These are phyloP conservation scores for Enteromius anoplus DNA, from an alignment of 2,797 vertebrate species.

Conservation along the genomic window DNA sequence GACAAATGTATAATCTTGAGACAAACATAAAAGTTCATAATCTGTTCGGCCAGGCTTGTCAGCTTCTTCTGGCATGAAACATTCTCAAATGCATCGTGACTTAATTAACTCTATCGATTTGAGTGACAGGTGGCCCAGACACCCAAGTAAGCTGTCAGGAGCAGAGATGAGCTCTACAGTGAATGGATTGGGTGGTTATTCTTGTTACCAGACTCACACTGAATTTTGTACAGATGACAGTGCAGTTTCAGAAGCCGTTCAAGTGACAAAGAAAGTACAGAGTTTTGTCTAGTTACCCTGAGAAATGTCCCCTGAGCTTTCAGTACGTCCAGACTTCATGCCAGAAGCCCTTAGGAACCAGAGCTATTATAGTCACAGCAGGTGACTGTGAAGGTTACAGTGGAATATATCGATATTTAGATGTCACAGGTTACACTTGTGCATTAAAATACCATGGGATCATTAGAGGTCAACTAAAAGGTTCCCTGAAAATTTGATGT, in stretches of 20 bases:
- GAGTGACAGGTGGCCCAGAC: conserved; percentile 57
- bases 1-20: neutral
- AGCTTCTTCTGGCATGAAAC: conserved; percentile 26
- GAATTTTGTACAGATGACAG: conserved; percentile 18
- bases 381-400: neutral
- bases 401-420: neutral
- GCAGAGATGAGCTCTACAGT: conserved; percentile 30
- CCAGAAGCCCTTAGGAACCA: neutral
- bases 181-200: conserved; percentile 41
- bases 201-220: conserved; percentile 34
- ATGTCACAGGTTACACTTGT: neutral
- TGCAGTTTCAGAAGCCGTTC: conserved; percentile 23
- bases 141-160: conserved; percentile 38
- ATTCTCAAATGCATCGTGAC: conserved; percentile 26
- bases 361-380: neutral
- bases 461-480: neutral
- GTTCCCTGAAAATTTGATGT: conserved; percentile 16
- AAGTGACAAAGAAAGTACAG: conserved; percentile 10
- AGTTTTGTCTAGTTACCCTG: neutral
- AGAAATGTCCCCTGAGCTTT: conserved; percentile 8
- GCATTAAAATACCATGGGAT: neutral
- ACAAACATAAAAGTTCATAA: conserved; percentile 26
- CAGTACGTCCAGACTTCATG: neutral
- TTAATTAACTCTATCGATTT: conserved; percentile 28
- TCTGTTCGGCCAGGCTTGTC: conserved; percentile 4